Evolutionary conservation across 2,113 vertebrate species (phyloP).

Genomic region (Otis tarda): DNA sequence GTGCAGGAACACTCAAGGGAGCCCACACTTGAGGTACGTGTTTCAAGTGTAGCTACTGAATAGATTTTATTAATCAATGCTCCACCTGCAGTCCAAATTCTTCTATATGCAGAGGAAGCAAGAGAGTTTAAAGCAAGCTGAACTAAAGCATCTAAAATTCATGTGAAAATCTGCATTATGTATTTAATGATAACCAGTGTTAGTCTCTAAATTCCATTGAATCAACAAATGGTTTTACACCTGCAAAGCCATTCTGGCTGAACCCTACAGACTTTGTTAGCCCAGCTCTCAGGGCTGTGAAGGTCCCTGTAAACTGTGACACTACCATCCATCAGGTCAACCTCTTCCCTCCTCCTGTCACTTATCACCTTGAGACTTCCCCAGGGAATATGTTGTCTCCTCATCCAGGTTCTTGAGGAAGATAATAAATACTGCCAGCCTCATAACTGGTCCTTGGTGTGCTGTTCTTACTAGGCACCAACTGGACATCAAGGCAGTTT

Average conservation of each 20-base stretch:
- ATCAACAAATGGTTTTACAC: not conserved
- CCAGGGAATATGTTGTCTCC: not conserved
- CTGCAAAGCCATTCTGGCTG: not conserved
- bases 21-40: rapidly evolving
- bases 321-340: not conserved
- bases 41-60: not conserved
- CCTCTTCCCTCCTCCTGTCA: too few species aligned
- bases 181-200: not conserved
- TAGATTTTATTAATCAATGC: not conserved
- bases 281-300: not conserved
- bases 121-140: not conserved
- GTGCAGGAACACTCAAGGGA: not conserved
- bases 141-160: not conserved
- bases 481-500: not conserved
- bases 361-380: not conserved
- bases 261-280: not conserved
- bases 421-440: not conserved
- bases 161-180: not conserved
- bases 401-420: not conserved
- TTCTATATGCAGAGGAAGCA: not conserved
- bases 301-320: not conserved
- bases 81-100: not conserved
- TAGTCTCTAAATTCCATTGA: not conserved
- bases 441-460: not conserved
- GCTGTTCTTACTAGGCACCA: not conserved